A percentile compares a stretch with the other conserved stretches of the same genome.
phyloP scores from a whole-genome alignment of 2,113 vertebrate species.

The Alligator mississippiensis region DNA sequence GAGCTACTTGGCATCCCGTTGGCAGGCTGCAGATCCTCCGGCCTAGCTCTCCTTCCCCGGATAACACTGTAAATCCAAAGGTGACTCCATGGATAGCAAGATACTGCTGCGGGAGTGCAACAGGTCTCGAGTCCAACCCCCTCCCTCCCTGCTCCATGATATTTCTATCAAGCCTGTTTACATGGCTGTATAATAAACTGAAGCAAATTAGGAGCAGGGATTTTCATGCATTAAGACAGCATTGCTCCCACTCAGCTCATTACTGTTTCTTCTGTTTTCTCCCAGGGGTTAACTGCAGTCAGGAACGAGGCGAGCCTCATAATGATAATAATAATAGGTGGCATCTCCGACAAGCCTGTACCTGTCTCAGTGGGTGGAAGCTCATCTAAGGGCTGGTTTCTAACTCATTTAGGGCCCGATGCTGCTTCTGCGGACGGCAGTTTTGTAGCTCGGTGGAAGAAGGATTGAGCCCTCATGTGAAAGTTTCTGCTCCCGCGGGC shows the following conservation, averaged over 20 bases:
- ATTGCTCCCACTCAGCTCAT: neutral
- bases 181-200: neutral
- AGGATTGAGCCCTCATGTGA: neutral
- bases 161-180: neutral
- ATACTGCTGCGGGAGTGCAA: neutral
- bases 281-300: neutral
- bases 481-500: neutral
- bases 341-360: neutral
- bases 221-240: neutral
- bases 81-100: fast-evolving
- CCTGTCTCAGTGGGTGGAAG: neutral
- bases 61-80: neutral
- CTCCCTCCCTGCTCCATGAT: neutral
- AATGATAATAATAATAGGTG: neutral
- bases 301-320: neutral
- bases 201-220: neutral
- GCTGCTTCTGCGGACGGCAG: neutral
- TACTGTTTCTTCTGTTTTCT: neutral
- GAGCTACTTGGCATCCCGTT: neutral
- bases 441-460: neutral
- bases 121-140: neutral
- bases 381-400: conserved; percentile 16
- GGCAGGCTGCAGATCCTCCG: neutral
- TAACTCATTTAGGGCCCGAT: neutral
- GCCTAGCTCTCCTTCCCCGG: neutral